A percentile compares a stretch with the other conserved stretches of the same genome.
These are phyloP conservation scores for Orchesellides sinensis DNA, from an alignment of 2,888 invertebrate genomes.

Conservation along the genomic window DNA sequence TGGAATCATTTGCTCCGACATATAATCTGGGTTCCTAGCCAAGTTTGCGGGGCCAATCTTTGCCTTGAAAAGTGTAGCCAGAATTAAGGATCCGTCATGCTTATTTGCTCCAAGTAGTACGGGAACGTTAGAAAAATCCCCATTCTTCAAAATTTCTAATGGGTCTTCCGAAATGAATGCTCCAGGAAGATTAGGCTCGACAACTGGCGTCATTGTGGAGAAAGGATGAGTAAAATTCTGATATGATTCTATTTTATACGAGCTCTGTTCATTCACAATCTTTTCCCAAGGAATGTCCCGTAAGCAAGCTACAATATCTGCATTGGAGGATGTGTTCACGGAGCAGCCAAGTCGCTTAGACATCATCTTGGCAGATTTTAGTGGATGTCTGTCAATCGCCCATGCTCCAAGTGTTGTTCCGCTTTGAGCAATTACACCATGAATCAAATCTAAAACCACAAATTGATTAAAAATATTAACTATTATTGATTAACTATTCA, in stretches of 20 bases:
- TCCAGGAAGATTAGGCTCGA: slow-evolving; percentile 65
- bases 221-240: slow-evolving; percentile 34
- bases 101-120: slow-evolving; percentile 61
- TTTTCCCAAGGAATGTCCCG: background rate
- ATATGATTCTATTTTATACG: background rate
- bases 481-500: background rate
- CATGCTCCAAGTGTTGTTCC: slow-evolving; percentile 22
- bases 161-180: slow-evolving; percentile 66
- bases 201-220: slow-evolving; percentile 45
- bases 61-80: slow-evolving; percentile 25
- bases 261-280: slow-evolving; percentile 3
- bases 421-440: slow-evolving; percentile 47
- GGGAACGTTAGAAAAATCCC: slow-evolving; percentile 52
- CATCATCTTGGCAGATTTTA: background rate
- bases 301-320: slow-evolving; percentile 10
- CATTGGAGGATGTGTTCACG: background rate
- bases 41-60: slow-evolving; percentile 28
- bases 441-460: slow-evolving; percentile 4
- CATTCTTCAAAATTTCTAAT: slow-evolving; percentile 37
- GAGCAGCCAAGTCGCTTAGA: slow-evolving; percentile 23
- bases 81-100: slow-evolving; percentile 65
- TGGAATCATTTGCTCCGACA: slow-evolving; percentile 56
- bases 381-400: slow-evolving; percentile 19
- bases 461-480: background rate
- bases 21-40: slow-evolving; percentile 47